Conservation (phyloP, 1,140 invertebrate genomes). For the Hestina assimilis region DNA sequence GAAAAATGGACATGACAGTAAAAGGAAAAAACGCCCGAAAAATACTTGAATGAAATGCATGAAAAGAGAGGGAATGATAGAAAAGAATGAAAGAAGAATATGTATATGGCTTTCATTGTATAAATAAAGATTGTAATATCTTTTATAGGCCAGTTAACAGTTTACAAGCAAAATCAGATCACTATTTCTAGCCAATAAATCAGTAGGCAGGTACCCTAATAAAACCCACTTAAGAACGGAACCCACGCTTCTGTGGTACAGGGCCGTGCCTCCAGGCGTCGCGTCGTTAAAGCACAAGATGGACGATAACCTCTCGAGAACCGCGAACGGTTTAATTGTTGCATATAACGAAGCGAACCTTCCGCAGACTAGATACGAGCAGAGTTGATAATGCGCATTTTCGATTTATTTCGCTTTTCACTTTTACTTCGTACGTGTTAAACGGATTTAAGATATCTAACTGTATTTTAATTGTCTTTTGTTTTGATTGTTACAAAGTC, state of each 20-base stretch:
- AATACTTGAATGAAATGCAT: no score
- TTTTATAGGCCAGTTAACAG: no score
- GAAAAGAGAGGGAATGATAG: no score
- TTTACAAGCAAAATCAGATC: no score
- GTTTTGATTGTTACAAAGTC: conserved; percentile 2
- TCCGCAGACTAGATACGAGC: conserved; percentile 6
- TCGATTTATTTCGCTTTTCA: conserved; percentile 17
- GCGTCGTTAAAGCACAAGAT: conserved; percentile 12
- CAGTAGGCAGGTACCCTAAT: background rate
- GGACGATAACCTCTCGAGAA: conserved; percentile 3
- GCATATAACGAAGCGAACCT: conserved; percentile 12
- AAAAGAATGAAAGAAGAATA: no score
- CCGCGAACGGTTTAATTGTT: conserved; percentile 10
- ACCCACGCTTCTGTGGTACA: conserved; percentile 1
- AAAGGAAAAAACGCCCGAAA: no score
- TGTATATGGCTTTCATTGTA: no score
- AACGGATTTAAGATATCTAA: background rate
- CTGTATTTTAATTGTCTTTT: background rate
- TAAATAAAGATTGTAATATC: no score
- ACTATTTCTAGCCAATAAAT: no score
- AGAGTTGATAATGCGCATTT: background rate
- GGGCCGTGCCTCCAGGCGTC: conserved; percentile 4
- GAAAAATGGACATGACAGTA: no score
- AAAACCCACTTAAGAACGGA: background rate
- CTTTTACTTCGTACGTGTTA: conserved; percentile 6